phyloP scores from a whole-genome alignment of 2,797 vertebrate species.

The Diglossa cyanea region DNA sequence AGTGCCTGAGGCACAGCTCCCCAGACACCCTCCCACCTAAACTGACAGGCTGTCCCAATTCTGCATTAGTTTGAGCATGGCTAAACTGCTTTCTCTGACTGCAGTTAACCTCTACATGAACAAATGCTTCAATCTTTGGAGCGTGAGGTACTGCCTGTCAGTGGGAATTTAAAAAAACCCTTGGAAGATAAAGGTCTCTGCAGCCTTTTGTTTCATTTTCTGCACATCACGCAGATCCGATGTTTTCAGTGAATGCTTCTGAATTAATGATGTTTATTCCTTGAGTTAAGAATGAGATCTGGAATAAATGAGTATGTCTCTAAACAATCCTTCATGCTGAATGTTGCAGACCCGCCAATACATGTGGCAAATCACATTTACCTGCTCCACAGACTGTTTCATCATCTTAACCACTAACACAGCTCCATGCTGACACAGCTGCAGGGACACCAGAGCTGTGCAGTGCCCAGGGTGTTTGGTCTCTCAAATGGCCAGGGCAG shows the following conservation, averaged over 20 bases:
- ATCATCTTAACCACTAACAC: background rate
- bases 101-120: background rate
- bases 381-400: background rate
- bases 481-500: background rate
- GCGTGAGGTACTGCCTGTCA: background rate
- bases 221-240: background rate
- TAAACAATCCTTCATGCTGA: background rate
- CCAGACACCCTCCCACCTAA: background rate
- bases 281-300: background rate
- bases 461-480: background rate
- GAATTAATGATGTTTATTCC: background rate
- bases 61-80: background rate
- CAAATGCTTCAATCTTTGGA: background rate
- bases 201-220: background rate
- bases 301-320: background rate
- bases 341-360: background rate
- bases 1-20: rapidly evolving
- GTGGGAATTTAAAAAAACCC: background rate
- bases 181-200: background rate
- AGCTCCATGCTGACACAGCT: background rate
- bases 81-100: background rate
- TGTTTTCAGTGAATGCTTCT: background rate
- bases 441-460: background rate
- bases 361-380: background rate
- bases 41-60: background rate